Conservation (phyloP, 2,797 vertebrate species). For the Sardinella longiceps region DNA sequence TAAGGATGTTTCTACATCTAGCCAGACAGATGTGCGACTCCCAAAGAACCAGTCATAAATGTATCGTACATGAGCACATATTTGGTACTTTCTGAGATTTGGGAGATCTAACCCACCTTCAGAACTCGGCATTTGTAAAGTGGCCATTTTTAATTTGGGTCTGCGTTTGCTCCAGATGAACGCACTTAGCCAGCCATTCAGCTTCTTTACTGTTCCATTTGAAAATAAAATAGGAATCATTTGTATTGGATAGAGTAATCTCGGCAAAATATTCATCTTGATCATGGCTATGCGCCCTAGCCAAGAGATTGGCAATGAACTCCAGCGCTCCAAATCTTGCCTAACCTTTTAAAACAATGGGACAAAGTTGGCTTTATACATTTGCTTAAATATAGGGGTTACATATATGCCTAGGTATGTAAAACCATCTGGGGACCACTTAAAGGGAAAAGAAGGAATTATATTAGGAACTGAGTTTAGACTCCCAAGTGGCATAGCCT, state of each 20-base stretch:
- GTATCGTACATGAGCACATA: background rate
- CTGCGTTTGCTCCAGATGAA: background rate
- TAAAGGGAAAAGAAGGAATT: too few species aligned
- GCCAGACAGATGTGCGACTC: background rate
- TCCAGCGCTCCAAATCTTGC: background rate
- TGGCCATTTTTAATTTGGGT: too few species aligned
- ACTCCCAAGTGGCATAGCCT: too few species aligned
- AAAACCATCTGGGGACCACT: too few species aligned
- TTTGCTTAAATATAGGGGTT: too few species aligned
- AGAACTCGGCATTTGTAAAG: background rate
- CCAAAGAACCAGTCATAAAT: background rate
- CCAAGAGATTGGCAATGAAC: background rate
- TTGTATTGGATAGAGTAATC: background rate
- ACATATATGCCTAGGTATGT: too few species aligned
- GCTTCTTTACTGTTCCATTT: background rate
- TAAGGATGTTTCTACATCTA: background rate
- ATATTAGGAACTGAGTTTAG: too few species aligned
- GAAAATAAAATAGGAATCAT: conserved; percentile 5
- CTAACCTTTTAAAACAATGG: too few species aligned
- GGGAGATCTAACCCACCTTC: background rate
- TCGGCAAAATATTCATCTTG: too few species aligned
- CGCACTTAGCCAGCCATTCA: background rate
- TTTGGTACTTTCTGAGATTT: conserved; percentile 1
- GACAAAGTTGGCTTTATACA: too few species aligned
- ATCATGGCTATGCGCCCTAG: background rate